Percentiles rank a stretch among this genome's conserved stretches.
Evolutionary conservation across 1,140 invertebrate species (phyloP).

Genomic region (Caenorhabditis elegans): WBcel235 BX284605.5:11501501-11502000

Average conservation of each 20-base stretch:
- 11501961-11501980: conserved; percentile 62
- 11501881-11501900: conserved; percentile 64
- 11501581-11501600: neutral
- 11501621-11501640: too few species aligned
- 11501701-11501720: conserved; percentile 61
- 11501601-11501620: too few species aligned
- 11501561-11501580: neutral
- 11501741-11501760: conserved; percentile 65
- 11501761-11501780: conserved; percentile 57
- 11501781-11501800: conserved; percentile 63
- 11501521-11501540: neutral
- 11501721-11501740: conserved; percentile 61
- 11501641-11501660: too few species aligned
- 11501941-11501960: conserved; percentile 61
- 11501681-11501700: too few species aligned
- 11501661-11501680: too few species aligned
- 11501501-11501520: conserved; percentile 42
- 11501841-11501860: conserved; percentile 67
- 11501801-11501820: conserved; percentile 66
- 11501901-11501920: conserved; percentile 64
- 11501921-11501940: conserved; percentile 66
- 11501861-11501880: conserved; percentile 65
- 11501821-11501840: conserved; percentile 60
- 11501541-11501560: neutral
- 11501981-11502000: conserved; percentile 51